Percentiles rank a stretch among this genome's conserved stretches.
phyloP scores from a whole-genome alignment of 2,113 vertebrate species.

The Chroicocephalus ridibundus region DNA sequence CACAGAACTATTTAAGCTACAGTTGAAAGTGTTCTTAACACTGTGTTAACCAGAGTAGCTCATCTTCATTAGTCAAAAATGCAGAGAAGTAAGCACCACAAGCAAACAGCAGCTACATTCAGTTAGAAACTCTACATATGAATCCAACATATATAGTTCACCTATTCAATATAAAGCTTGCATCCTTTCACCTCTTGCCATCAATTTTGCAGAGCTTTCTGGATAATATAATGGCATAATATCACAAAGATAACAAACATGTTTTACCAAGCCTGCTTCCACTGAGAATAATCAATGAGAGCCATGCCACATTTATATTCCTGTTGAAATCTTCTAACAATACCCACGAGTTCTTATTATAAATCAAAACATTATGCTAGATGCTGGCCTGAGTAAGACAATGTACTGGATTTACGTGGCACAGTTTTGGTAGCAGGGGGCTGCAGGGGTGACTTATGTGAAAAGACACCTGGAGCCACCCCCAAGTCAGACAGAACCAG shows the following conservation, averaged over 20 bases:
- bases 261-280: background rate
- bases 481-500: background rate
- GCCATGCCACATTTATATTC: background rate
- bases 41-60: background rate
- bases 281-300: background rate
- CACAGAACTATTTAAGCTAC: background rate
- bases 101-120: background rate
- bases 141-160: background rate
- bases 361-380: background rate
- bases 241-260: background rate
- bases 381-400: background rate
- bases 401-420: rapidly evolving
- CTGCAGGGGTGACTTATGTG: background rate
- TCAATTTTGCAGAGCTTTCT: background rate
- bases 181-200: background rate
- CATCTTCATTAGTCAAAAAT: background rate
- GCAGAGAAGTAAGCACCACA: background rate
- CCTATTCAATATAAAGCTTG: background rate
- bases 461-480: background rate
- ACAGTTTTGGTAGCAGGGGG: background rate
- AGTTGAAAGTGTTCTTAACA: background rate
- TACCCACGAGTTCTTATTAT: background rate
- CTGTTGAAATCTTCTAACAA: background rate
- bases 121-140: background rate
- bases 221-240: background rate